Base-by-base conservation (phyloP, 2,113 vertebrate species). In the Falco punctatus region DNA sequence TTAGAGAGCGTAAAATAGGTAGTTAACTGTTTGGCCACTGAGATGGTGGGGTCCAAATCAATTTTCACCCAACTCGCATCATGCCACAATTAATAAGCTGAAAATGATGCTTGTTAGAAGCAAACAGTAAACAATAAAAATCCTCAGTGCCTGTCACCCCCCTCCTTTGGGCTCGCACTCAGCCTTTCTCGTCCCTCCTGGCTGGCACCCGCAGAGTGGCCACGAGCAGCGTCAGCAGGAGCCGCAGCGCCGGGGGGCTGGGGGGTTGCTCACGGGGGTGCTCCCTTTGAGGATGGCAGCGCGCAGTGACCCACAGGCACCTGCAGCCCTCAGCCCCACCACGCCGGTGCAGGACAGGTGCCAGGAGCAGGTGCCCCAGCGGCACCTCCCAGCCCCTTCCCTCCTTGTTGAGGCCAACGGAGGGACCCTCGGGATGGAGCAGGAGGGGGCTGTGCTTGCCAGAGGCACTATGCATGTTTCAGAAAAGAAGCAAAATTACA, bases 211-310 rank as follows among this genome's bases (percentile, higher is more conserved):
- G 0, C 72, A 11, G 6, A 13, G 35, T 22, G 1, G n/a, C 62
- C 40, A 10, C 0, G 2, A 33, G 52, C 5, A 2, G 65, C 3
- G 1, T 38, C 9, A 11, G 38, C 1, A 30, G 71, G 48, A n/a
- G 40, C 40, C 0, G 0, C 46, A 9, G 62, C 13, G 2, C 11
- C 9, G 1, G 1, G 10, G 20, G 38, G 10, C 61, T 5, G 28
- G 1, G 3, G 9, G 27, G 21, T 2, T 5, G 17, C 2, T 48
- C 26, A 18, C 12, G 2, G n/a, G 33, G 40, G 13, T 23, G n/a
- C 27, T 52, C 58, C 44, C 49, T 27, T 11, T 15, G 26, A 21
- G 6, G 11, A 11, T 0, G 8, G 55, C 40, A 61, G 27, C 23
- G 42, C 4, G 1, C 52, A 9, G 6, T 7, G 8, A 86, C 33